These are phyloP conservation scores for Papilio dardanus DNA, from an alignment of 1,140 invertebrate genomes.

Conservation along the genomic window DNA sequence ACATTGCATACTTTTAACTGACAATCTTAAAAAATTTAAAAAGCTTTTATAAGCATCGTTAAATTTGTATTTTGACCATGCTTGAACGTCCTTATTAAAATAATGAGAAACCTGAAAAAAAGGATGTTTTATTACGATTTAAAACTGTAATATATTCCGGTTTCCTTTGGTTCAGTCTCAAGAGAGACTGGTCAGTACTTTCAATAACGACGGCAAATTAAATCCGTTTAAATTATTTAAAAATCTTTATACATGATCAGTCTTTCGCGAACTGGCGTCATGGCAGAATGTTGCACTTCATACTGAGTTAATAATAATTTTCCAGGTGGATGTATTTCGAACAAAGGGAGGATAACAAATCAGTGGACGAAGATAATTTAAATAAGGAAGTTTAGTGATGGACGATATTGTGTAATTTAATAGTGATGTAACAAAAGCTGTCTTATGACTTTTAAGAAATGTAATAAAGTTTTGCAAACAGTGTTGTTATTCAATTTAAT, in stretches of 20 bases:
- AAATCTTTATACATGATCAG: constrained; percentile 6
- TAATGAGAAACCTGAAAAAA: neutral
- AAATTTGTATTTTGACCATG: constrained; percentile 1
- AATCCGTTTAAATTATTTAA: constrained; percentile 29
- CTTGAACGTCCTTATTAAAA: neutral
- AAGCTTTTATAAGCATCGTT: neutral
- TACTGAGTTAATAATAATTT: constrained; percentile 41
- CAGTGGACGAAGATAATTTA: constrained; percentile 63
- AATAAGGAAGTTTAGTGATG: constrained; percentile 64
- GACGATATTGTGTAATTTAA: constrained; percentile 45
- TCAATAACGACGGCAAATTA: neutral
- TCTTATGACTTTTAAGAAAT: constrained; percentile 47
- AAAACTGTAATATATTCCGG: neutral
- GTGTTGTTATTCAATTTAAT: constrained; percentile 40
- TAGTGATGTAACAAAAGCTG: constrained; percentile 9
- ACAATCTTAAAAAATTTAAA: neutral
- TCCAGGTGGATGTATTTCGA: constrained; percentile 78
- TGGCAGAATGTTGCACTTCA: constrained; percentile 13
- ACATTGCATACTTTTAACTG: neutral
- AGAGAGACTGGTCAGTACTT: neutral
- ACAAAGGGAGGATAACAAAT: constrained; percentile 65
- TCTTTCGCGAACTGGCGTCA: constrained; percentile 7
- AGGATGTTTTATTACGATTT: neutral
- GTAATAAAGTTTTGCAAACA: constrained; percentile 25
- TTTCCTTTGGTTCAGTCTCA: neutral